Conservation (phyloP, 2,888 invertebrate genomes). For the Salpingus planirostris region DNA sequence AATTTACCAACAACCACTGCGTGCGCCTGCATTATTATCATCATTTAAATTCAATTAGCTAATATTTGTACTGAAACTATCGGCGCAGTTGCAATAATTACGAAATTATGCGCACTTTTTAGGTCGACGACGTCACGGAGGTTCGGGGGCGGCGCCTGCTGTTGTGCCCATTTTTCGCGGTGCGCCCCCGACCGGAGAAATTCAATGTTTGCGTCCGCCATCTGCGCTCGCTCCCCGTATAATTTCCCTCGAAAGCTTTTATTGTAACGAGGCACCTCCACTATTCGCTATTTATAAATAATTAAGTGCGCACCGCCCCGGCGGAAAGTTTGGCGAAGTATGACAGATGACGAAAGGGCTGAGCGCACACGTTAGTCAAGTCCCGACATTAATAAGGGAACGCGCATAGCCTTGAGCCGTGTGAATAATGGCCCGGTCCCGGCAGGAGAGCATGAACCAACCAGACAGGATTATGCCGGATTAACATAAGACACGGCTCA, state of each 20-base stretch:
- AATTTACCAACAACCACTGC: no score
- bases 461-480: slow-evolving; percentile 41
- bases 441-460: slow-evolving; percentile 37
- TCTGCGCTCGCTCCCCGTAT: slow-evolving; percentile 13
- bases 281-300: slow-evolving; percentile 15
- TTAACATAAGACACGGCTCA: slow-evolving; percentile 43
- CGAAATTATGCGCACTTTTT: no score
- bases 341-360: slow-evolving; percentile 25
- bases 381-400: slow-evolving; percentile 28
- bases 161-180: no score
- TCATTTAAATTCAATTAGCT: no score
- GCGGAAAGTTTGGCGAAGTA: slow-evolving; percentile 18
- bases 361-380: slow-evolving; percentile 25
- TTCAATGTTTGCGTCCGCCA: no score
- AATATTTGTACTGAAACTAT: no score
- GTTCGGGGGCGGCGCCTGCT: no score
- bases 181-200: no score
- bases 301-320: slow-evolving; percentile 10
- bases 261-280: slow-evolving; percentile 17
- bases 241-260: slow-evolving; percentile 14
- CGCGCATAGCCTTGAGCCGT: slow-evolving; percentile 24
- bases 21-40: no score
- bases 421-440: slow-evolving; percentile 38
- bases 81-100: no score
- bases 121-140: no score